Base-by-base conservation (phyloP, 2,888 invertebrate species). In the Temnothorax unifasciatus region DNA sequence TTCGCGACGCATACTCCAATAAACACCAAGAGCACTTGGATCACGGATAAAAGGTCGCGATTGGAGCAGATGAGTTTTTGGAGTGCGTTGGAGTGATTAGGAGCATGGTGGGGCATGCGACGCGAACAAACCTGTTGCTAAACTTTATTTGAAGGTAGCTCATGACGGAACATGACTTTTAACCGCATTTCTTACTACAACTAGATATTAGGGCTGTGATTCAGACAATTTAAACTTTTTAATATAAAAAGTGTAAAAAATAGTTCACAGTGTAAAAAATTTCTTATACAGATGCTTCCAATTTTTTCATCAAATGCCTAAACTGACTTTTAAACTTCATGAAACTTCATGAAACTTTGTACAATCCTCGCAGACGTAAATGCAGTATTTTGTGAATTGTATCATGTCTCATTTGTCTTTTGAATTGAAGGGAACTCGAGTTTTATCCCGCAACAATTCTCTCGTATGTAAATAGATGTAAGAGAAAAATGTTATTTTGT, bases 191-290 rank as follows among this genome's bases (percentile, higher is more conserved):
- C 18, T 59, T 71, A 71, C 13, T 71, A 71, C 13, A 59, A 50
- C 50, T 71, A 81, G 71, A 71, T 81, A 71, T 71, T 71, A 71
- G 59, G 69, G 59, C 79, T 71, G 69, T 81, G 71, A 71, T 38
- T 59, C 18, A 3, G 59, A 47, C 59, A 81, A 59, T 71, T 61
- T 47, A 81, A 71, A 18, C 13, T 47, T 79, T 59, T 21, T 71
- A 81, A 18, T 71, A 71, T 38, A 38, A 79, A 76, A 11, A 21
- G 18, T 64, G 13, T 57, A 57, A 57, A 44, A 25, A 79, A 34
- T 44, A 54, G n/a, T 54, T 21, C 21, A 9, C 52, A 29, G 5
- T 54, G 21, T 18, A 34, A 63, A 79, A 38, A 79, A 13, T 18
- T 25, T 59, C 21, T 47, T 11, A 5, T 9, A 54, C 18, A 0